These are phyloP conservation scores for Dexiosoma caninum DNA, from an alignment of 2,888 invertebrate species.

Conservation along the genomic window DNA sequence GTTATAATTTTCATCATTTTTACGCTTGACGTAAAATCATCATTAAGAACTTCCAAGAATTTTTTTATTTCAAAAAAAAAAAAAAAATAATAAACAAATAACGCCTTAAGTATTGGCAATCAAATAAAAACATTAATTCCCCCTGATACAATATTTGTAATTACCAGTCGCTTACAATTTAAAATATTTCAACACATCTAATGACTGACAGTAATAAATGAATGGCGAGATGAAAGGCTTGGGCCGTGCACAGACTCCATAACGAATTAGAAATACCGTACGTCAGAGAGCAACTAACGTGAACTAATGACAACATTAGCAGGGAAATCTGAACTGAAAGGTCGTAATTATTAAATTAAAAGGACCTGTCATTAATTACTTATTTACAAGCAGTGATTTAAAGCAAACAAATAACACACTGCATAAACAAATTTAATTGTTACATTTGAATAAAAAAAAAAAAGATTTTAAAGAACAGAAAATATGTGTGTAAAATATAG, in stretches of 20 bases:
- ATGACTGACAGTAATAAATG: conserved; percentile 28
- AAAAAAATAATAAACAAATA: not conserved
- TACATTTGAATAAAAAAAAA: too few relatives aligned
- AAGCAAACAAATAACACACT: too few relatives aligned
- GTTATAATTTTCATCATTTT: not conserved
- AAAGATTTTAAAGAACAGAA: too few relatives aligned
- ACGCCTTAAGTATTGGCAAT: not conserved
- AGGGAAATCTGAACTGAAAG: too few relatives aligned
- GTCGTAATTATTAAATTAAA: too few relatives aligned
- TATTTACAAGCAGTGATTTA: too few relatives aligned
- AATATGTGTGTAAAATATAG: not conserved
- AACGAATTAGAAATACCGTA: not conserved
- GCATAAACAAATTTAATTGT: too few relatives aligned
- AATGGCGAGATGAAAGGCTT: not conserved
- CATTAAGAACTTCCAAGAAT: conserved; percentile 11
- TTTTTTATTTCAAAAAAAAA: not conserved
- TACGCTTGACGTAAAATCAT: not conserved
- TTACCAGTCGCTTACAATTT: conserved; percentile 7
- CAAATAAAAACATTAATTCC: conserved; percentile 22
- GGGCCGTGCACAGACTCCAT: too few relatives aligned
- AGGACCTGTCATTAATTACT: too few relatives aligned
- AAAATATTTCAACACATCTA: conserved; percentile 41
- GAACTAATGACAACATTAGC: too few relatives aligned
- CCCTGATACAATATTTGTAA: conserved; percentile 34
- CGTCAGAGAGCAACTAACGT: not conserved